phyloP scores from a whole-genome alignment of 2,888 invertebrate genomes.

The Crematogaster levior region DNA sequence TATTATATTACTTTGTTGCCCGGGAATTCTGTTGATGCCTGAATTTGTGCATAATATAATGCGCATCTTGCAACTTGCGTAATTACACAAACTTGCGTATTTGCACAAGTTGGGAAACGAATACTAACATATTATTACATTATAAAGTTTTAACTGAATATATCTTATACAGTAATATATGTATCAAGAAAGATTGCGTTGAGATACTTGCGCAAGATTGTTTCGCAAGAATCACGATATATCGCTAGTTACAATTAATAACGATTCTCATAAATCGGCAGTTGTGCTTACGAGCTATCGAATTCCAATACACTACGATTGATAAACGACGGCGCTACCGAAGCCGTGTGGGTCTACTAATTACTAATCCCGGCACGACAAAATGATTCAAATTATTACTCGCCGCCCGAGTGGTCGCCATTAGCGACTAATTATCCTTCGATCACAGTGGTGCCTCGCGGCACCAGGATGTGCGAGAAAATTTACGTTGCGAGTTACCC shows the following conservation, averaged over 20 bases:
- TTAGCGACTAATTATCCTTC: conserved; percentile 68
- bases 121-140: background rate
- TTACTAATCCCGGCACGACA: conserved; percentile 58
- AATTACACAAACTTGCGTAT: background rate
- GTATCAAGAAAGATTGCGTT: background rate
- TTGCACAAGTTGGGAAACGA: background rate
- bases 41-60: conserved; percentile 11
- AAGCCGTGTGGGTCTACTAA: conserved; percentile 46
- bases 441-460: conserved; percentile 52
- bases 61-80: background rate
- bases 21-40: conserved; percentile 30
- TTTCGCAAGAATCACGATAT: background rate
- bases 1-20: conserved; percentile 35
- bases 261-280: conserved; percentile 21
- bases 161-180: background rate
- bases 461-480: conserved; percentile 54
- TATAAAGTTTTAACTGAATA: background rate
- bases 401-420: conserved; percentile 14
- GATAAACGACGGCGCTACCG: conserved; percentile 22
- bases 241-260: conserved; percentile 26
- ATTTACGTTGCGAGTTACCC: conserved; percentile 59
- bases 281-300: conserved; percentile 16
- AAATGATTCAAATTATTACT: conserved; percentile 64
- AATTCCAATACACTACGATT: conserved; percentile 44
- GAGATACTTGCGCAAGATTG: background rate